These are phyloP conservation scores for Oncorhynchus masou DNA, from an alignment of 2,113 vertebrate genomes.

Conservation along the genomic window DNA sequence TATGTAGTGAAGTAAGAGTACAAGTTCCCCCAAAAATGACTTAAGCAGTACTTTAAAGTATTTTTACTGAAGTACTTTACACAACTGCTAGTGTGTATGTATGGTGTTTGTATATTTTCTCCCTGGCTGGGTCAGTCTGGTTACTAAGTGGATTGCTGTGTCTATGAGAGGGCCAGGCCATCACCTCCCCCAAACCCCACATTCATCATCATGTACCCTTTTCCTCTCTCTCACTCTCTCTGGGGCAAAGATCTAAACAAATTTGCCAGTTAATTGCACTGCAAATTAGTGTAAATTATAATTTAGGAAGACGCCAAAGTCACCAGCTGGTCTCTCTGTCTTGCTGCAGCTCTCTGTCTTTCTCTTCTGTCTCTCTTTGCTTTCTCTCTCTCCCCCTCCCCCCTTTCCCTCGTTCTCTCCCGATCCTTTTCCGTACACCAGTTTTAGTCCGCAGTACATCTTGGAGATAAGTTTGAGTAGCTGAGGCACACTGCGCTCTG, in stretches of 20 bases:
- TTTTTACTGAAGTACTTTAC: too few species aligned
- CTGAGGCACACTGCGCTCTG: constrained; percentile 8
- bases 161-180: not conserved
- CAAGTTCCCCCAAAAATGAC: too few species aligned
- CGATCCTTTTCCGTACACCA: not conserved
- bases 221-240: constrained; percentile 40
- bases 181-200: not conserved
- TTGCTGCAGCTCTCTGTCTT: constrained; percentile 16
- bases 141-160: not conserved
- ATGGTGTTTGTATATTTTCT: too few species aligned
- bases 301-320: constrained; percentile 58
- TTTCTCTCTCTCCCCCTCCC: constrained; percentile 7
- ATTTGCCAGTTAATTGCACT: constrained; percentile 69
- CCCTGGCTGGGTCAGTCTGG: not conserved
- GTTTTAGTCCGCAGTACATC: not conserved
- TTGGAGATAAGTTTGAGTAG: constrained; percentile 22
- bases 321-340: constrained; percentile 56
- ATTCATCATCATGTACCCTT: not conserved
- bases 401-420: constrained; percentile 3
- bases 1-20: too few species aligned
- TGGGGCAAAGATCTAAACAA: constrained; percentile 58
- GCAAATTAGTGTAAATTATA: constrained; percentile 72
- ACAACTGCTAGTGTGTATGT: too few species aligned
- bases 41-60: too few species aligned
- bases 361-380: constrained; percentile 44